Evolutionary conservation across 2,888 invertebrate genomes (phyloP), one percentile per base, ranked within the genome.

Genomic region (Caenorhabditis plicata): DNA sequence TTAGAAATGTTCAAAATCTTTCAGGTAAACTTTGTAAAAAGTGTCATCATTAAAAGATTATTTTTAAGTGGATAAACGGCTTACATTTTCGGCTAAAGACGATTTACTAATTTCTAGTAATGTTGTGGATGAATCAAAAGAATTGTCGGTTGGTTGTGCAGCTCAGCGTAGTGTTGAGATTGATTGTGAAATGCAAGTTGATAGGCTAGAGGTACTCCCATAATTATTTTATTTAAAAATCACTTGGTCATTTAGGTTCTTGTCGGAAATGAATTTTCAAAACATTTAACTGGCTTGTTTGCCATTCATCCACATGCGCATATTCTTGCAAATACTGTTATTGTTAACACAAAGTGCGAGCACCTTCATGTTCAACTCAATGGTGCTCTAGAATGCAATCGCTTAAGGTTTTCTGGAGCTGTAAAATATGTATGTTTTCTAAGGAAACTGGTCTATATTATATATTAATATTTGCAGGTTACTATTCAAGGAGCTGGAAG

Each of bases 31-130:
- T n/a, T n/a, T n/a, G n/a, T n/a, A n/a, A n/a, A n/a, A n/a, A n/a
- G n/a, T n/a, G n/a, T n/a, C n/a, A n/a, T n/a, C n/a, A n/a, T n/a
- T n/a, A n/a, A n/a, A n/a, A n/a, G n/a, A n/a, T n/a, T n/a, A n/a
- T n/a, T n/a, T n/a, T n/a, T n/a, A n/a, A n/a, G 33, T 65, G 42
- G 70, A 68, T 17, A 65, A 66, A 32, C 57, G 58, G 1, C 48
- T 71, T 8, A 43, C 36, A 1, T 68, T 71, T 33, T 71, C 71
- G 2, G 71, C 68, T 1, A 68, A 62, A 46, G 61, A 47, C 3
- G 68, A 68, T 55, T 55, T 71, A 1, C 33, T 65, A 22, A 52
- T 71, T 8, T 64, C 68, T 2, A 58, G 67, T 20, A 62, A 65
- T 41, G 52, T 71, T 32, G 29, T 49, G 11, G 71, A 71, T 47